phyloP scores from a whole-genome alignment of 2,113 vertebrate species.

The Cephalopholis sonnerati region DNA sequence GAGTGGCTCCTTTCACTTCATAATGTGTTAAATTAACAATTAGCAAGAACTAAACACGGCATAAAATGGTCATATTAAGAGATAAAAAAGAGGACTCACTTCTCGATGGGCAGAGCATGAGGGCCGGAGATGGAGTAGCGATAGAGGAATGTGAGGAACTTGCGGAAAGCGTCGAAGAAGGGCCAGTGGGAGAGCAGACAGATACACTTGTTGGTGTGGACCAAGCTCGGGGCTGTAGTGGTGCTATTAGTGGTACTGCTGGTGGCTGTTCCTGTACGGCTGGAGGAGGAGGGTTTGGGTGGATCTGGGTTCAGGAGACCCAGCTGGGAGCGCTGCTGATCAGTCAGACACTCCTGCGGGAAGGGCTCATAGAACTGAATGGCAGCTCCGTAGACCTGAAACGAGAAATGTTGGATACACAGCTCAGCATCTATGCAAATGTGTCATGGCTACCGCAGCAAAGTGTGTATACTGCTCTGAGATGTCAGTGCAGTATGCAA shows the following conservation, averaged over 20 bases:
- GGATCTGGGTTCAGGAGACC: conserved; percentile 83
- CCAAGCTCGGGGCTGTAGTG: conserved; percentile 31
- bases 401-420: not conserved
- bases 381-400: conserved; percentile 97
- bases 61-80: not conserved
- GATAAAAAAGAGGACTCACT: conserved; percentile 86
- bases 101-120: conserved; percentile 97
- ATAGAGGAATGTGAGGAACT: conserved; percentile 98
- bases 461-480: no score
- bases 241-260: not conserved
- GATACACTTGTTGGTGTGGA: conserved; percentile 97
- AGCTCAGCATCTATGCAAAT: not conserved
- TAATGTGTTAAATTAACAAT: not conserved
- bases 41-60: not conserved
- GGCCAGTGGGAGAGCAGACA: conserved; percentile 99
- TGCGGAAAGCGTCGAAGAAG: conserved; percentile 98
- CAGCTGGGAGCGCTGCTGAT: conserved; percentile 91
- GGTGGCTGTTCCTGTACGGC: conserved; percentile 31
- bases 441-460: not conserved
- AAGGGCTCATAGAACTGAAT: conserved; percentile 98
- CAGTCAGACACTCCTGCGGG: conserved; percentile 90
- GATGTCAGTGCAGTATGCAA: no score
- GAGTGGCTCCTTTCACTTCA: not conserved
- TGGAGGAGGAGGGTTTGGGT: conserved; percentile 72
- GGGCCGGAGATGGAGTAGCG: conserved; percentile 99